Evolutionary conservation across 1,140 invertebrate species (phyloP).

Genomic region (Lanistes nyassanus): DNA sequence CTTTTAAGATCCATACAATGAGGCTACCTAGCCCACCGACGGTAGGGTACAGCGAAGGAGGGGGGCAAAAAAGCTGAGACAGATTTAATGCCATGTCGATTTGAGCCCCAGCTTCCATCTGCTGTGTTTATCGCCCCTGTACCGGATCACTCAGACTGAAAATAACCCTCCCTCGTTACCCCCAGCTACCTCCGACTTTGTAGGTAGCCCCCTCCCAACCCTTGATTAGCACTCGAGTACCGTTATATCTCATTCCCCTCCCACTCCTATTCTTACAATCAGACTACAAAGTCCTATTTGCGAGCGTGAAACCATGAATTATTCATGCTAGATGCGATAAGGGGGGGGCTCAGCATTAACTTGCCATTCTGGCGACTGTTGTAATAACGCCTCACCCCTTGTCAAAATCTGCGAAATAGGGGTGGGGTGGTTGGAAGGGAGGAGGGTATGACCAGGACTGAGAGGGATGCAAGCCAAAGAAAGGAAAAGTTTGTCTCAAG

Average conservation of each 20-base stretch:
- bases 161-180: neutral
- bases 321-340: conserved; percentile 19
- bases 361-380: neutral
- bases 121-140: neutral
- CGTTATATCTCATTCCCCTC: conserved; percentile 10
- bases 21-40: neutral
- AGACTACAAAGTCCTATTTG: neutral
- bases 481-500: conserved; percentile 1
- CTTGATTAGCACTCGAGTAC: conserved; percentile 16
- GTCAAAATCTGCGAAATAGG: conserved; percentile 18
- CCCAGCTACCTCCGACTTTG: neutral
- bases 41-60: neutral
- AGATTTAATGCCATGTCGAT: conserved; percentile 13
- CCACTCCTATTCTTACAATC: neutral
- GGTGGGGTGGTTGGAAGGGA: neutral
- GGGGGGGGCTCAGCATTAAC: neutral
- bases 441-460: neutral
- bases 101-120: conserved; percentile 16
- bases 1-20: neutral
- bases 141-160: neutral
- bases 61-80: neutral
- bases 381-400: neutral
- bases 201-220: neutral
- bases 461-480: neutral
- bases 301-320: conserved; percentile 17